phyloP scores from a whole-genome alignment of 1,140 invertebrate genomes.

The Sitobion miscanthi region DNA sequence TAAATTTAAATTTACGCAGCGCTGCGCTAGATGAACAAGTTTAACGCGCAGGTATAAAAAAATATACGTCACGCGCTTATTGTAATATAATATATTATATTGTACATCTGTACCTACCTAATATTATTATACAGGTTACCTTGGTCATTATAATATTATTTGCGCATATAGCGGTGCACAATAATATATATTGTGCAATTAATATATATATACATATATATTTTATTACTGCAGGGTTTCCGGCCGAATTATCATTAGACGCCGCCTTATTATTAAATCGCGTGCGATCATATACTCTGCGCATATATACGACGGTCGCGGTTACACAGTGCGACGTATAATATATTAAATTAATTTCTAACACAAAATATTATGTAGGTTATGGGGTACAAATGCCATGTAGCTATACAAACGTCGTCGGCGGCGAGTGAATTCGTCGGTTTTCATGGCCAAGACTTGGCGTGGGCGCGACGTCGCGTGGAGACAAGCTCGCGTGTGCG shows the following conservation, averaged over 20 bases:
- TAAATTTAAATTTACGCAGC: background rate
- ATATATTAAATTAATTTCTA: background rate
- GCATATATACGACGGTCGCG: background rate
- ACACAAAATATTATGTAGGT: background rate
- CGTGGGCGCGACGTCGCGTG: background rate
- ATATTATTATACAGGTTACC: background rate
- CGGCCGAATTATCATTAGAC: background rate
- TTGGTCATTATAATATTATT: background rate
- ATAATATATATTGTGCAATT: background rate
- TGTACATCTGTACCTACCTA: background rate
- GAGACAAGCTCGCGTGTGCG: background rate
- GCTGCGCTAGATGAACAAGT: background rate
- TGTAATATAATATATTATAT: background rate
- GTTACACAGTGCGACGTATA: background rate
- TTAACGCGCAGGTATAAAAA: background rate
- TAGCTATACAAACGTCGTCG: background rate
- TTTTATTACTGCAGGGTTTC: background rate
- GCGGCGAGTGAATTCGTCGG: background rate
- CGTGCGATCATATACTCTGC: background rate
- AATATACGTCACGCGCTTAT: background rate
- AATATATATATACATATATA: background rate
- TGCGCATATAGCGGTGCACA: background rate
- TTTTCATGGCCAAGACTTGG: slow-evolving; percentile 4
- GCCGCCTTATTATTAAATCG: background rate
- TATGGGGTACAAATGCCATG: background rate